Percentiles rank a stretch among this genome's conserved stretches.
phyloP scores from a whole-genome alignment of 2,113 vertebrate genomes.

The Sphyrna mokarran region DNA sequence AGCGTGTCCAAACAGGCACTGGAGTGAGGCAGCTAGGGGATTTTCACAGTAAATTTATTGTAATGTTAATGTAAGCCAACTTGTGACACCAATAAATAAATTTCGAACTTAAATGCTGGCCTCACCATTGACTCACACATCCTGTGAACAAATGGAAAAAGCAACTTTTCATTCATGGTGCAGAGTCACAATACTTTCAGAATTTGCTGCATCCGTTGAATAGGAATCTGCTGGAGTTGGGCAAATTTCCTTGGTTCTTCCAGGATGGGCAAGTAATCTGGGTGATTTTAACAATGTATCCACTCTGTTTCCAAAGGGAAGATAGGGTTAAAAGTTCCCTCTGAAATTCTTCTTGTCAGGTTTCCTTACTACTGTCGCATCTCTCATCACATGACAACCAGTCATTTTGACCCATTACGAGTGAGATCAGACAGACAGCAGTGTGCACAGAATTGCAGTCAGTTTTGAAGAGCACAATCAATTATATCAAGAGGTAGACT shows the following conservation, averaged over 20 bases:
- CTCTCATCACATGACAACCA: background rate
- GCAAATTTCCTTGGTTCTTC: background rate
- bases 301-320: background rate
- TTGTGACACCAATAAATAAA: no score
- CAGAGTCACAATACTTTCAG: background rate
- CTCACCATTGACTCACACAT: background rate
- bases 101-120: background rate
- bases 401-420: background rate
- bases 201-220: background rate
- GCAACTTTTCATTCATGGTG: background rate
- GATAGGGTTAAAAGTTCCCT: background rate
- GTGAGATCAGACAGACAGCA: background rate
- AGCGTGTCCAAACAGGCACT: no score
- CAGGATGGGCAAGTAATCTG: background rate
- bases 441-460: background rate
- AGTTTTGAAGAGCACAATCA: background rate
- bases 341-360: background rate
- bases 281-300: background rate
- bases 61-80: no score
- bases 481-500: conserved; percentile 4
- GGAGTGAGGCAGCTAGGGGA: no score
- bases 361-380: background rate
- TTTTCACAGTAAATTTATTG: no score
- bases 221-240: background rate
- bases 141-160: background rate